Base-by-base conservation (phyloP, 35 echinoderm and acorn worm genomes). In the Ptychodera flava region DNA sequence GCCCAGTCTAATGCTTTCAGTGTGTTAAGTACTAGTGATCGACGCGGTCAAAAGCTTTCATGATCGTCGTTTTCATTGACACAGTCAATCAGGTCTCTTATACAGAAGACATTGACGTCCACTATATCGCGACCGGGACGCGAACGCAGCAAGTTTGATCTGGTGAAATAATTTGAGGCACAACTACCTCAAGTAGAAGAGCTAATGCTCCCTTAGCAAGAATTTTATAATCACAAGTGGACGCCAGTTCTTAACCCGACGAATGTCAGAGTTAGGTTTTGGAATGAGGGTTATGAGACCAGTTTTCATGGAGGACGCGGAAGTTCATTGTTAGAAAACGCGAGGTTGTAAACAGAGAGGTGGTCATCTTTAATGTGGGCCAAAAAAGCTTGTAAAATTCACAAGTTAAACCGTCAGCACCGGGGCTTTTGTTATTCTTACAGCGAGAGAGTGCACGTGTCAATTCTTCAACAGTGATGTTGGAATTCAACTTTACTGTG, bases 11-110 rank as follows among this genome's bases (percentile, higher is more conserved):
- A 30, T 35, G 28, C 36, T 86, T 86, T 75, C 76, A 77, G 30
- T 1, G 77, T 75, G 32, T 78, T 78, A 29, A 76, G 45, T 87
- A 79, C 0, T 77, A 12, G 30, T 87, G 76, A 16, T 79, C 77
- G 1, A 86, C 85, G 15, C 76, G 64, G n/a, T 87, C 85, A 22
- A 87, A 87, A 28, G 76, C 76, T 87, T 78, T 87, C 32, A 29
- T 84, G 15, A 31, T n/a, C 15, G 29, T 81, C 29, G 29, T 2
- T 81, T 2, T 2, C 2, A 38, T 38, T 36, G 52, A 34, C 35
- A 1, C 52, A 85, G 36, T 35, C 45, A 37, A 85, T 85, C 15
- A 38, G 33, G n/a, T 85, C 83, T 36, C 12, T 15, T 28, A 85
- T 85, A 28, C 35, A 45, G 35, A 35, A 37, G 31, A 85, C 83